These are phyloP conservation scores for Rhagonycha lutea DNA, from an alignment of 2,888 invertebrate genomes.

Conservation along the genomic window DNA sequence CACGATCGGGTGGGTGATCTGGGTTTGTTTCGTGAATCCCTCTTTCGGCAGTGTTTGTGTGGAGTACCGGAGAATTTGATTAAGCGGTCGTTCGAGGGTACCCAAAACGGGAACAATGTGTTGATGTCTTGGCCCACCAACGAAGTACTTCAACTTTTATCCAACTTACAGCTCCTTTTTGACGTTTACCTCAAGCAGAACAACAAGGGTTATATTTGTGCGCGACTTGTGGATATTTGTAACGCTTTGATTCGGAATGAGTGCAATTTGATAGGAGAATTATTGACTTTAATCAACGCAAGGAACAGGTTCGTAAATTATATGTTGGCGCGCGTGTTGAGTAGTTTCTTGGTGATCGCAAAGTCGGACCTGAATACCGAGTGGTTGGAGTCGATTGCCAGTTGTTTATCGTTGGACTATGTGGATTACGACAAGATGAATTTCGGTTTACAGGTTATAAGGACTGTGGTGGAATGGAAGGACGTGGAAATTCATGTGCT, in stretches of 20 bases:
- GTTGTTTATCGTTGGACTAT: slow-evolving; percentile 70
- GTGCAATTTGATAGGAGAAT: slow-evolving; percentile 82
- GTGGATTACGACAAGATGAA: slow-evolving; percentile 75
- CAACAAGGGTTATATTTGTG: slow-evolving; percentile 79
- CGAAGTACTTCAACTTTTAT: slow-evolving; percentile 76
- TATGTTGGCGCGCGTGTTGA: slow-evolving; percentile 77
- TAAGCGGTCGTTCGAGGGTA: slow-evolving; percentile 70
- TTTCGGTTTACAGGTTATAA: slow-evolving; percentile 83
- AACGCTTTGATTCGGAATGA: slow-evolving; percentile 79
- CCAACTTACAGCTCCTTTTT: slow-evolving; percentile 81
- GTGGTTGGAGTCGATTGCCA: slow-evolving; percentile 78
- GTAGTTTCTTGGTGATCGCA: slow-evolving; percentile 82
- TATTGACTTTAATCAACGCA: slow-evolving; percentile 78
- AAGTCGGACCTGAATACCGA: slow-evolving; percentile 79
- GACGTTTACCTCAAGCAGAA: slow-evolving; percentile 86
- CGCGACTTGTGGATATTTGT: slow-evolving; percentile 78
- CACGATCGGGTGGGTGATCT: slow-evolving; percentile 31
- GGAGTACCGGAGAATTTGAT: slow-evolving; percentile 72
- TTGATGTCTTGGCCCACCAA: slow-evolving; percentile 67
- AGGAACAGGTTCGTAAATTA: slow-evolving; percentile 80
- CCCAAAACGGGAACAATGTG: slow-evolving; percentile 56
- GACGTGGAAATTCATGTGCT: slow-evolving; percentile 80
- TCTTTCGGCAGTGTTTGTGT: slow-evolving; percentile 80
- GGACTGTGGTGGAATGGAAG: slow-evolving; percentile 87
- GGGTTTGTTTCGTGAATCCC: slow-evolving; percentile 65